These are phyloP conservation scores for Anoplopoma fimbria DNA, from an alignment of 2,113 vertebrate species.

Conservation along the genomic window DNA sequence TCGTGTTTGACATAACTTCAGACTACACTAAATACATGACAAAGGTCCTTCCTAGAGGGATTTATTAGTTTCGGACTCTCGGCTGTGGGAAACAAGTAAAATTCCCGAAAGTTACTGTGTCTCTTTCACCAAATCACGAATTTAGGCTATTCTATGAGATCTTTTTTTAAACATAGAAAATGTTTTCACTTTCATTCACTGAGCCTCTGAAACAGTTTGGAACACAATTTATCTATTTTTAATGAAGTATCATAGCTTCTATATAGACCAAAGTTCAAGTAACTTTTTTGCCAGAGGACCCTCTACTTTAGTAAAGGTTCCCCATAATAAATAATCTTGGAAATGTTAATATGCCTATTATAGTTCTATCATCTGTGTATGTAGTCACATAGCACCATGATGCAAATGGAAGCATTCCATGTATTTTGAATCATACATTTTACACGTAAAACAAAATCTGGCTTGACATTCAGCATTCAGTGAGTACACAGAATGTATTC, in stretches of 20 bases:
- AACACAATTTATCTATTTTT: neutral
- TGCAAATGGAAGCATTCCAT: neutral
- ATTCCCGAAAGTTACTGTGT: too few relatives aligned
- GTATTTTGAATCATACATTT: neutral
- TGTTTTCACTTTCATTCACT: neutral
- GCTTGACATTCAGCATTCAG: neutral
- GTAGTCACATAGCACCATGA: constrained; percentile 50
- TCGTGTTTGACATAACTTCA: too few relatives aligned
- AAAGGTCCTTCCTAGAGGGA: neutral
- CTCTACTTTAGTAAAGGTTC: neutral
- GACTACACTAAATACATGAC: too few relatives aligned
- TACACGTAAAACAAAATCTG: neutral
- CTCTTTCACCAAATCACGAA: too few relatives aligned
- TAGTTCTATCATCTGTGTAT: constrained; percentile 31
- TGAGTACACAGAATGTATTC: neutral
- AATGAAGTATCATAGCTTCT: neutral
- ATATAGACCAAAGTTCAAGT: neutral
- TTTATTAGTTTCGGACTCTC: too few relatives aligned
- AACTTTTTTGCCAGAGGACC: neutral
- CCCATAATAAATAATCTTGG: neutral
- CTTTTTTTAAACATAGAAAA: too few relatives aligned
- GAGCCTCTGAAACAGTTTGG: neutral
- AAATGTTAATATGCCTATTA: neutral
- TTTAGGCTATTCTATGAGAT: too few relatives aligned
- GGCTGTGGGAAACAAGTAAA: too few relatives aligned